Conservation (phyloP, 2,113 vertebrate species). For the Elaphurus davidianus region DNA sequence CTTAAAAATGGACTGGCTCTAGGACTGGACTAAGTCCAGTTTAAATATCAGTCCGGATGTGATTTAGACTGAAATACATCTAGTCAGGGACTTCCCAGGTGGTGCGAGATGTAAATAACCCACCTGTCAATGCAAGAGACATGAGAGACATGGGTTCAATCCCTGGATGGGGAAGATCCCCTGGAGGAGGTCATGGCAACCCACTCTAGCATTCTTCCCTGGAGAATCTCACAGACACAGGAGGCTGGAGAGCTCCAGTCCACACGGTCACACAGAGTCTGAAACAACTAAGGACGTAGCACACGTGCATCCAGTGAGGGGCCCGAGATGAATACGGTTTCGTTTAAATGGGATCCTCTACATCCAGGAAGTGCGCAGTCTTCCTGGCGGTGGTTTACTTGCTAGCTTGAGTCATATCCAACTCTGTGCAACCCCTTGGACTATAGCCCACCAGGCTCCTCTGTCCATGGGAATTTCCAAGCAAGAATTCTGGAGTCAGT, state of each 20-base stretch:
- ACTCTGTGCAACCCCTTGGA: neutral
- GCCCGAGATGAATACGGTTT: neutral
- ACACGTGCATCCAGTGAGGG: neutral
- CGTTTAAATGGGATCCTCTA: neutral
- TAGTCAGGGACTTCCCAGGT: neutral
- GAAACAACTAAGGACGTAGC: neutral
- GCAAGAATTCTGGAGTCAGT: neutral
- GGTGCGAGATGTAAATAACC: neutral
- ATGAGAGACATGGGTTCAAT: neutral
- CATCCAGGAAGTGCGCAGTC: neutral
- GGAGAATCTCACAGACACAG: neutral
- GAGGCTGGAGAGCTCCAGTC: neutral
- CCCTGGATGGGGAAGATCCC: neutral
- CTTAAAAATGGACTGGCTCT: neutral
- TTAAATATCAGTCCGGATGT: neutral
- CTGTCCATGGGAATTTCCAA: neutral
- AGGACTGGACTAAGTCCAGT: neutral
- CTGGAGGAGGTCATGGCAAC: neutral
- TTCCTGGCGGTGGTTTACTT: neutral
- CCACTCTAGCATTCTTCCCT: neutral
- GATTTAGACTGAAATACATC: neutral
- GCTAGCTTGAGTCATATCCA: neutral
- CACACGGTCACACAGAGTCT: neutral
- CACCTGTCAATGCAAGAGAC: neutral
- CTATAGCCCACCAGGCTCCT: neutral